phyloP scores from a whole-genome alignment of 2,888 invertebrate genomes.

The Napeogenes inachia region DNA sequence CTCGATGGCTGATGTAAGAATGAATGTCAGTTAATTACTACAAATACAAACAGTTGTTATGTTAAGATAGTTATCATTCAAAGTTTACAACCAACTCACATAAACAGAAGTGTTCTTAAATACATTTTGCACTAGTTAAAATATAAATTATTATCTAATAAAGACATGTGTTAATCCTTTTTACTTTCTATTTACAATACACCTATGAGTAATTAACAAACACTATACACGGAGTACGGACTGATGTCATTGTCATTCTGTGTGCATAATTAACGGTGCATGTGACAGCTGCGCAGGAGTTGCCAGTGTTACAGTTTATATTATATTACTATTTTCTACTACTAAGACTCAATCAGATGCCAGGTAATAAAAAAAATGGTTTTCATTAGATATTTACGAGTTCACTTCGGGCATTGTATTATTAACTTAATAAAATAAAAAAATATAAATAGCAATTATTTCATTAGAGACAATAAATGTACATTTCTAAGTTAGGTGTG shows the following conservation, averaged over 20 bases:
- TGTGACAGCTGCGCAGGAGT: neutral
- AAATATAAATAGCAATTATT: too few species aligned
- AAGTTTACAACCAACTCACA: neutral
- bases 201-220: neutral
- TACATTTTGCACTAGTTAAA: neutral
- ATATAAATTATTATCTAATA: neutral
- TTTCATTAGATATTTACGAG: too few species aligned
- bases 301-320: neutral
- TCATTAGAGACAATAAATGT: too few species aligned
- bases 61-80: neutral
- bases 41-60: neutral
- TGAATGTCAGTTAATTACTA: too few species aligned
- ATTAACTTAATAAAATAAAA: too few species aligned
- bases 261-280: neutral
- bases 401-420: too few species aligned
- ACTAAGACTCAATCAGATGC: too few species aligned
- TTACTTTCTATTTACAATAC: neutral
- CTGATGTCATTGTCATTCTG: neutral
- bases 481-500: too few species aligned
- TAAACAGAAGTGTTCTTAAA: conserved; percentile 1
- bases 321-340: too few species aligned
- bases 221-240: neutral
- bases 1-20: too few species aligned
- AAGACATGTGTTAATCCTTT: neutral
- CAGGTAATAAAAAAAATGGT: too few species aligned